Conservation (phyloP, 2,888 invertebrate species). For the Cyrtodaria siliqua region DNA sequence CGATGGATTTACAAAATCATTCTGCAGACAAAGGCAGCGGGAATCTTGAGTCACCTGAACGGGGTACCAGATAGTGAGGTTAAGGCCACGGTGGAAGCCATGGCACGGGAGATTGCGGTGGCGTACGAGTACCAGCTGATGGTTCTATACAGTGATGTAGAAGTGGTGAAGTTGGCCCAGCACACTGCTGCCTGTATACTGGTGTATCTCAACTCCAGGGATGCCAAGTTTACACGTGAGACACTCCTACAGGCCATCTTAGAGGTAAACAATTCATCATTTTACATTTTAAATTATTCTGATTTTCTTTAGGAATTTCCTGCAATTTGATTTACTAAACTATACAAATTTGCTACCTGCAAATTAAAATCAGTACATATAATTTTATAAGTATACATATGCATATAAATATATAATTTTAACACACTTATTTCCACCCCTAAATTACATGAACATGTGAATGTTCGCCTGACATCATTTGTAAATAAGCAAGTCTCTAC, state of each 20-base stretch:
- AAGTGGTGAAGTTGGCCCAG: conserved; percentile 56
- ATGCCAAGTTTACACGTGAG: conserved; percentile 49
- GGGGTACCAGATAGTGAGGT: conserved; percentile 54
- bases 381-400: too few relatives aligned
- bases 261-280: conserved; percentile 38
- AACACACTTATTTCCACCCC: too few relatives aligned
- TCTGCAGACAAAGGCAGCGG: conserved; percentile 58
- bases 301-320: too few relatives aligned
- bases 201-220: conserved; percentile 53
- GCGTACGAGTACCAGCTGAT: conserved; percentile 69
- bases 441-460: too few relatives aligned
- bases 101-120: conserved; percentile 54
- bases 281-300: neutral
- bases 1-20: conserved; percentile 53
- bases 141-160: conserved; percentile 52
- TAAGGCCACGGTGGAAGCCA: conserved; percentile 39
- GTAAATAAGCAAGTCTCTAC: too few relatives aligned
- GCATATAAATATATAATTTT: neutral
- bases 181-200: conserved; percentile 63
- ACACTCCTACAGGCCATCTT: conserved; percentile 62
- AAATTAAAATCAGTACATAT: neutral
- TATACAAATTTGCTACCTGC: neutral
- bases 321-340: neutral
- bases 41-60: conserved; percentile 57
- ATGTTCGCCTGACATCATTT: too few relatives aligned